These are phyloP conservation scores for Prionailurus bengalensis DNA, from an alignment of 2,113 vertebrate species.

Conservation along the genomic window DNA sequence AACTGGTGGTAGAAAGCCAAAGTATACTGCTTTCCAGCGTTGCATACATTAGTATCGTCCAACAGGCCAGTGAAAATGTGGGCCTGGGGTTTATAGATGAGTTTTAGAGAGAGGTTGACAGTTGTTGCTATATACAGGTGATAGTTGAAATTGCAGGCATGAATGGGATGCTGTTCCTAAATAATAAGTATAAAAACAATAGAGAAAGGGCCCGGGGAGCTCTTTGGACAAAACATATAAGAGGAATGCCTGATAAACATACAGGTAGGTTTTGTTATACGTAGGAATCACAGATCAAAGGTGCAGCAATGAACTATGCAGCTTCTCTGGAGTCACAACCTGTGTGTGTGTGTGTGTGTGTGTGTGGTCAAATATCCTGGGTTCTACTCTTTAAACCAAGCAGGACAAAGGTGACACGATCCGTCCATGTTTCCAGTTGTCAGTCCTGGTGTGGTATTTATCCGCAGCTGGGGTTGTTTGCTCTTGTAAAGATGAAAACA, in stretches of 20 bases:
- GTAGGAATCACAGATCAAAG: constrained; percentile 13
- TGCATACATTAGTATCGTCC: background rate
- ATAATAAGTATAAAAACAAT: background rate
- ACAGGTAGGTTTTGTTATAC: background rate
- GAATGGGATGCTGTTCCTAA: background rate
- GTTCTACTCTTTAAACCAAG: constrained; percentile 17
- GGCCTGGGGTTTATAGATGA: background rate
- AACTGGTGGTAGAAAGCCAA: background rate
- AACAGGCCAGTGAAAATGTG: background rate
- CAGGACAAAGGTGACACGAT: background rate
- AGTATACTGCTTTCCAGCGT: background rate
- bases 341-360: background rate
- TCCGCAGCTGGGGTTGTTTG: background rate
- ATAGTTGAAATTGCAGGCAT: background rate
- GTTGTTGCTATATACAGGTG: background rate
- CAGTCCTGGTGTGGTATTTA: background rate
- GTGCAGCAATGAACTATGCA: background rate
- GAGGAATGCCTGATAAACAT: background rate
- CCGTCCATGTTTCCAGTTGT: background rate
- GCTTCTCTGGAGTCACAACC: background rate
- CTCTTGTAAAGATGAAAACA: background rate
- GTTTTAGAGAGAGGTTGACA: background rate
- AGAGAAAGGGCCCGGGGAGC: background rate
- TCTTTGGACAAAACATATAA: background rate
- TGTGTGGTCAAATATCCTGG: background rate